A percentile compares a stretch with the other conserved stretches of the same genome.
phyloP scores from a whole-genome alignment of 64 coral and sea anemone species.

The Porites lutea region DNA sequence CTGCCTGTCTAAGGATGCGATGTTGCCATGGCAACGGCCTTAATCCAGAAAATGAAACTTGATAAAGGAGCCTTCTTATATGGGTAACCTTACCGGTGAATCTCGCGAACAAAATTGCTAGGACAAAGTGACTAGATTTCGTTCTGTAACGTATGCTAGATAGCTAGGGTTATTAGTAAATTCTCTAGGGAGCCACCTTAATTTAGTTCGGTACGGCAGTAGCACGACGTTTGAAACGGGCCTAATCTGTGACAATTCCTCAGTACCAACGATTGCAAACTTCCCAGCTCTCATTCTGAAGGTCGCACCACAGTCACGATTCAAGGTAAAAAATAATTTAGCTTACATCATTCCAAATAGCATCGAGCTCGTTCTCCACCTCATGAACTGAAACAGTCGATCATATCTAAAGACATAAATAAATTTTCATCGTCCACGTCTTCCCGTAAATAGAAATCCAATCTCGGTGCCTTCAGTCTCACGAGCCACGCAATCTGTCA shows the following conservation, averaged over 20 bases:
- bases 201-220: no score
- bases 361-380: slow-evolving; percentile 38
- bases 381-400: slow-evolving; percentile 43
- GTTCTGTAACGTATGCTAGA: no score
- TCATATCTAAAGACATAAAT: slow-evolving; percentile 38
- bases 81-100: no score
- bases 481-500: slow-evolving; percentile 11
- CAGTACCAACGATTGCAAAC: neutral
- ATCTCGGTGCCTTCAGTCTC: slow-evolving; percentile 11
- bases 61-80: no score
- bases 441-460: neutral
- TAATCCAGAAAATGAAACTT: no score
- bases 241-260: neutral
- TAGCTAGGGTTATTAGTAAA: no score
- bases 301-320: neutral
- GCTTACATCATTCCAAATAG: slow-evolving; percentile 49
- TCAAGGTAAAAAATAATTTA: slow-evolving; percentile 3
- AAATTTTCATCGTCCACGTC: slow-evolving; percentile 27
- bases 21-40: no score
- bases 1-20: no score
- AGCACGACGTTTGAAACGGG: no score
- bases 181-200: no score
- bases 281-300: neutral
- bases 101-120: no score
- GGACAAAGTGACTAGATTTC: no score